Evolutionary conservation across 2,113 vertebrate species (phyloP).

Genomic region (Phoxinus phoxinus): DNA sequence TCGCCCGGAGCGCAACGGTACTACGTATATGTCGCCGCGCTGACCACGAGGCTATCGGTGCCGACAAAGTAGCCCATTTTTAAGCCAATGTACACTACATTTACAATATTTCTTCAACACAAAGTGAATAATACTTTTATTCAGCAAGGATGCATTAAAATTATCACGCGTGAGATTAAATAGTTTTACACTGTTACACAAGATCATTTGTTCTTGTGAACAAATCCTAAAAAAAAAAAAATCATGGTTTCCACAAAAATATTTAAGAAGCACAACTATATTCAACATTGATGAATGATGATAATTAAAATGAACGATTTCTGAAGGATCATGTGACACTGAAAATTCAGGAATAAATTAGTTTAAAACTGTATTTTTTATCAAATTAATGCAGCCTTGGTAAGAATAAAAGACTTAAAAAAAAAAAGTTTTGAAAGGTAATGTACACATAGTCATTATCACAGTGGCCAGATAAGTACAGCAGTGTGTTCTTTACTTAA

Average conservation of each 20-base stretch:
- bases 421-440: background rate
- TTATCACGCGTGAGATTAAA: background rate
- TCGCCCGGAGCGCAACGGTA: no score
- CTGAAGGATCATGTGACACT: no score
- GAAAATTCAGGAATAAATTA: no score
- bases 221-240: background rate
- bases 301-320: no score
- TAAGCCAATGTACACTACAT: background rate
- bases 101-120: background rate
- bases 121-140: background rate
- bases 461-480: background rate
- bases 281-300: no score
- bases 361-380: background rate
- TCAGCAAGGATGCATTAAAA: background rate
- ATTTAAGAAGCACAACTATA: background rate
- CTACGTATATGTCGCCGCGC: no score
- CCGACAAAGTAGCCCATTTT: background rate
- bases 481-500: slow-evolving; percentile 23
- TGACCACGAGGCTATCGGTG: no score
- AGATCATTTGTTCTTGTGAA: background rate
- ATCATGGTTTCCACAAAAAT: background rate
- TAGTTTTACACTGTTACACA: background rate
- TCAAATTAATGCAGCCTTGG: background rate
- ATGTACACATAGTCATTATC: background rate
- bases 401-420: background rate